Percentiles rank a stretch among this genome's conserved stretches.
phyloP scores from a whole-genome alignment of 2,888 invertebrate genomes.

The Acholoe squamosa region DNA sequence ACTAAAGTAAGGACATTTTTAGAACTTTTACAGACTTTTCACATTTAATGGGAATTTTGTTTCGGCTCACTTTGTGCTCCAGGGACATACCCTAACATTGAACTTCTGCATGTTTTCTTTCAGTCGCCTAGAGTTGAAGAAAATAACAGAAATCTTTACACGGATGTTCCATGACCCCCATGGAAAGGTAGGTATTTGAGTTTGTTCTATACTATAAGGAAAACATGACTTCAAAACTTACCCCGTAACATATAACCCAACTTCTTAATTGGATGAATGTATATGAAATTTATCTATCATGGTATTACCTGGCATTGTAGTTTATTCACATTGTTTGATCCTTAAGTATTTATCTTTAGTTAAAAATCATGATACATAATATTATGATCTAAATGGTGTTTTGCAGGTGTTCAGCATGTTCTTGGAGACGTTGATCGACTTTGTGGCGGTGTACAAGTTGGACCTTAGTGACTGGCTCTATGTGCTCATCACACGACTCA shows the following conservation, averaged over 20 bases:
- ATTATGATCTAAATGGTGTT: not conserved
- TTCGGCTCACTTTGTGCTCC: too few relatives aligned
- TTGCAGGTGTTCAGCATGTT: conserved; percentile 92
- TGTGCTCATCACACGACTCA: conserved; percentile 92
- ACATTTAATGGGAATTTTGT: too few relatives aligned
- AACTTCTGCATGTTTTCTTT: conserved; percentile 67
- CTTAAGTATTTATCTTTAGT: not conserved
- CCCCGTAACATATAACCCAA: not conserved
- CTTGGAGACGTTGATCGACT: conserved; percentile 95
- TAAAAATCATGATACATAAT: too few relatives aligned
- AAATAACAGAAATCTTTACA: conserved; percentile 95
- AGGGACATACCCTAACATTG: not conserved
- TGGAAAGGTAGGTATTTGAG: conserved; percentile 86
- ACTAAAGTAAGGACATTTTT: conserved; percentile 77
- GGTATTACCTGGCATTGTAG: too few relatives aligned
- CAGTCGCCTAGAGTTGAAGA: conserved; percentile 88
- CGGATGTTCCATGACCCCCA: conserved; percentile 99
- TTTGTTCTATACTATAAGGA: too few relatives aligned
- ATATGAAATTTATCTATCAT: not conserved
- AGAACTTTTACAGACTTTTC: too few relatives aligned
- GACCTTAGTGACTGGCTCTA: conserved; percentile 97
- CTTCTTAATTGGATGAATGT: not conserved
- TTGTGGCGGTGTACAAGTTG: conserved; percentile 92
- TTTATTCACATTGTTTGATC: not conserved
- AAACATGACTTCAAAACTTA: too few relatives aligned